Evolutionary conservation across 2,113 vertebrate species (phyloP).

Genomic region (Pygoscelis adeliae): DNA sequence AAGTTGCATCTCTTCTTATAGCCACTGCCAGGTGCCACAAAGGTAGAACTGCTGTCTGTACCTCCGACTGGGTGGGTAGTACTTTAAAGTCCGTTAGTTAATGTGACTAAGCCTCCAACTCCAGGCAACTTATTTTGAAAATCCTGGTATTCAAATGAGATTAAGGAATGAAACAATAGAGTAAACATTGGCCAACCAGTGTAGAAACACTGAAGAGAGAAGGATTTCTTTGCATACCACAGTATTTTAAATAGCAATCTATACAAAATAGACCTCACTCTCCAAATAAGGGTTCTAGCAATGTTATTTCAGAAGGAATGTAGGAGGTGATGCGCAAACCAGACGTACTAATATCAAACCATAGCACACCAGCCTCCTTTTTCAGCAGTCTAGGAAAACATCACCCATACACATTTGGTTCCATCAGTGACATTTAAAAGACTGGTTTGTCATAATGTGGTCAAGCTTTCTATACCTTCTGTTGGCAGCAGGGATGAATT

Average conservation of each 20-base stretch:
- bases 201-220: not conserved
- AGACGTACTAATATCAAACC: not conserved
- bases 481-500: not conserved
- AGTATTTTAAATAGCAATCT: not conserved
- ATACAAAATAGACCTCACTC: not conserved
- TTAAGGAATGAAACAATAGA: not conserved
- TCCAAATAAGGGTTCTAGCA: not conserved
- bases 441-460: rapidly evolving
- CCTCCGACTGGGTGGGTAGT: not conserved
- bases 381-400: not conserved
- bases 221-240: not conserved
- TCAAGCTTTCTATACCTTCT: not conserved
- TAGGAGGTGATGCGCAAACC: not conserved
- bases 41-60: not conserved
- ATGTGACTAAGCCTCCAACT: not conserved
- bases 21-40: not conserved
- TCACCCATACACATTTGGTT: not conserved
- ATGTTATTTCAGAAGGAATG: not conserved
- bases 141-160: not conserved
- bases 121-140: not conserved
- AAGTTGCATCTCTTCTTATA: not conserved
- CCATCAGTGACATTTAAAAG: not conserved
- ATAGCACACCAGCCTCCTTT: not conserved
- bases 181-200: not conserved
- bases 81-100: not conserved